Evolutionary conservation across 1,140 invertebrate genomes (phyloP).

Genomic region (Achroia grisella): DNA sequence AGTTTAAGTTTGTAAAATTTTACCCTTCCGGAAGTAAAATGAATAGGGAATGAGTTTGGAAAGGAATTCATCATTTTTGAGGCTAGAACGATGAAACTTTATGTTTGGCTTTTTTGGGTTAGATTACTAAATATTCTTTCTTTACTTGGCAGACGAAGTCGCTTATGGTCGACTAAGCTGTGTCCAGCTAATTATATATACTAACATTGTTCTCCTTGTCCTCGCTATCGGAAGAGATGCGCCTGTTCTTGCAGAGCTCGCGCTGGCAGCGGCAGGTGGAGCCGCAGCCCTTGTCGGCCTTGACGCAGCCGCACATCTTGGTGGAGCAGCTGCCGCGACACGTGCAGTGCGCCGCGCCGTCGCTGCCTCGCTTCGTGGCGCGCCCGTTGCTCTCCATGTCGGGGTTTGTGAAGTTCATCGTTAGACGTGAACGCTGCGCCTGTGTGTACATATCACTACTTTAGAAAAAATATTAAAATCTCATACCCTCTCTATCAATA

Average conservation of each 20-base stretch:
- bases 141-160: too few species aligned
- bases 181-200: too few species aligned
- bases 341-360: conserved; percentile 73
- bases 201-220: conserved; percentile 60
- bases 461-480: too few species aligned
- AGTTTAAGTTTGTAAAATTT: too few species aligned
- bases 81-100: too few species aligned
- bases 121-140: too few species aligned
- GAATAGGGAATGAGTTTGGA: too few species aligned
- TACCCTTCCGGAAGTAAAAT: too few species aligned
- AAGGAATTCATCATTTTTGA: too few species aligned
- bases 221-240: conserved; percentile 40
- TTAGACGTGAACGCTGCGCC: conserved; percentile 52
- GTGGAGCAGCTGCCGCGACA: conserved; percentile 77
- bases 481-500: too few species aligned
- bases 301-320: conserved; percentile 76
- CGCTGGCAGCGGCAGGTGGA: conserved; percentile 73
- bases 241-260: conserved; percentile 68
- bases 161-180: too few species aligned
- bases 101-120: too few species aligned
- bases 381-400: conserved; percentile 3
- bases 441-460: conserved; percentile 9
- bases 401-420: conserved; percentile 46
- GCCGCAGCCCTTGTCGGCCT: conserved; percentile 61
- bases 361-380: conserved; percentile 67